Conservation (phyloP, 2,888 invertebrate species). For the Philereme transversata region DNA sequence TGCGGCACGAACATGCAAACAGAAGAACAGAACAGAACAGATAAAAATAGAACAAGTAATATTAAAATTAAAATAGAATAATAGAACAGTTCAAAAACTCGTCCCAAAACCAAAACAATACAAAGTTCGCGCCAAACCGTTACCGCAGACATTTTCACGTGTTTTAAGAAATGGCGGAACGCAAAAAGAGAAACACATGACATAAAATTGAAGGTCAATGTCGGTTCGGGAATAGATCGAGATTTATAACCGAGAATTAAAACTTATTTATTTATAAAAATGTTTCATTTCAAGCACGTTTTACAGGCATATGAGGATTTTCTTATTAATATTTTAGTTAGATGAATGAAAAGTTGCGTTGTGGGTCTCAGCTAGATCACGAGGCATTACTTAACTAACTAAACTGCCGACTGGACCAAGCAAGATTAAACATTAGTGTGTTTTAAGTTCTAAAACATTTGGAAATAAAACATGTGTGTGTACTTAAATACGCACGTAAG, state of each 20-base stretch:
- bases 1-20: not conserved
- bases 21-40: too few relatives aligned
- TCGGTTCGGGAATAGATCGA: conserved; percentile 38
- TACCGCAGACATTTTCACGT: conserved; percentile 42
- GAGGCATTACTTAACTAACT: too few relatives aligned
- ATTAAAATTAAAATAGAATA: too few relatives aligned
- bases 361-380: too few relatives aligned
- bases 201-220: conserved; percentile 53
- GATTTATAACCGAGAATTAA: conserved; percentile 34
- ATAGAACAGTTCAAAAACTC: conserved; percentile 18
- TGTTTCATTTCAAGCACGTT: conserved; percentile 2
- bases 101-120: conserved; percentile 19
- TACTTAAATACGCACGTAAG: too few relatives aligned
- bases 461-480: too few relatives aligned
- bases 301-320: not conserved
- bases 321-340: not conserved
- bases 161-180: conserved; percentile 51
- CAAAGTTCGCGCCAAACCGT: conserved; percentile 27
- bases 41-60: too few relatives aligned
- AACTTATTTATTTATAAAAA: conserved; percentile 22
- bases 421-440: too few relatives aligned
- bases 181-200: conserved; percentile 25
- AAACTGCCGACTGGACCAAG: too few relatives aligned
- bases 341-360: not conserved
- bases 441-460: too few relatives aligned